These are phyloP conservation scores for Nymphalis c-album DNA, from an alignment of 2,888 invertebrate genomes.

Conservation along the genomic window DNA sequence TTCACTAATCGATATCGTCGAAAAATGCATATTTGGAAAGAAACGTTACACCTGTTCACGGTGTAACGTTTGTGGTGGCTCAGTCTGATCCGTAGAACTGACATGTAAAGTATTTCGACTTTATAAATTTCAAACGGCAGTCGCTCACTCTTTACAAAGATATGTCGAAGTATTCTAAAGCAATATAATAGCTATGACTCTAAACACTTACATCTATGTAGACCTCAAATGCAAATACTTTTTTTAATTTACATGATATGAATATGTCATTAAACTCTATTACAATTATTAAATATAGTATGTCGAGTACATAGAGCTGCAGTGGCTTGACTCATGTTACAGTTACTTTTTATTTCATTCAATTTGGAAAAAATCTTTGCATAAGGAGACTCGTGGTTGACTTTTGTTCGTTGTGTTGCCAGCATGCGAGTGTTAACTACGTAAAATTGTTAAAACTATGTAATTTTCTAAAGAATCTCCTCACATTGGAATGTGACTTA, in stretches of 20 bases:
- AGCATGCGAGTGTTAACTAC: constrained; percentile 21
- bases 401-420: constrained; percentile 11
- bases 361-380: constrained; percentile 33
- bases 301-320: constrained; percentile 64
- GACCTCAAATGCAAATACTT: constrained; percentile 82
- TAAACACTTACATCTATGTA: constrained; percentile 79
- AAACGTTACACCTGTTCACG: constrained; percentile 41
- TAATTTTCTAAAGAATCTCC: constrained; percentile 42
- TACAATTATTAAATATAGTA: constrained; percentile 65
- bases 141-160: constrained; percentile 75
- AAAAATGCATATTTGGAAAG: constrained; percentile 75
- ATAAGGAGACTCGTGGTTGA: constrained; percentile 34
- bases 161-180: constrained; percentile 81
- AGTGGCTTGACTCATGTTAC: constrained; percentile 40
- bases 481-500: constrained; percentile 74
- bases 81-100: constrained; percentile 64
- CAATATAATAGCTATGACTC: constrained; percentile 79
- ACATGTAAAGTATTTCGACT: constrained; percentile 45
- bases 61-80: constrained; percentile 46
- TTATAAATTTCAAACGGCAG: constrained; percentile 52
- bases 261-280: constrained; percentile 80
- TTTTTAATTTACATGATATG: constrained; percentile 80
- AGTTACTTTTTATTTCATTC: constrained; percentile 21
- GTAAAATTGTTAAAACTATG: constrained; percentile 37
- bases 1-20: constrained; percentile 57